Percentiles rank a stretch among this genome's conserved stretches.
Conservation (phyloP, 2,113 vertebrate genomes). For the Ceyx melanurus region DNA sequence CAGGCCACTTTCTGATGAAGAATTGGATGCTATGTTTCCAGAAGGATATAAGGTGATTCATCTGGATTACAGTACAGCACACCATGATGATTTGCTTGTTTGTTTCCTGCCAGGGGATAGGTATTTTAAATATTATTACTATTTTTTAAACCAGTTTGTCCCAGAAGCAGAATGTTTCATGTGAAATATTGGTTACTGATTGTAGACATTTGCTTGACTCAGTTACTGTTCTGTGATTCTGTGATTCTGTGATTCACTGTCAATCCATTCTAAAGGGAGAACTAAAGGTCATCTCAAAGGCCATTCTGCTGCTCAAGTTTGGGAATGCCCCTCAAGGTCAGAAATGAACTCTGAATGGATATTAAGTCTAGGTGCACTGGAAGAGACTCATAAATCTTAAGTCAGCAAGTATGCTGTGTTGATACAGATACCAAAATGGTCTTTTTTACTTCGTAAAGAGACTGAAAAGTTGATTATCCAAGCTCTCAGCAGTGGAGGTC, state of each 20-base stretch:
- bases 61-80: not conserved
- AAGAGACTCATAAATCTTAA: not conserved
- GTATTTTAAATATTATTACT: not conserved
- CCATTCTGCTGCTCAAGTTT: not conserved
- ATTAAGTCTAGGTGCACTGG: not conserved
- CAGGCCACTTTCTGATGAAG: constrained; percentile 95
- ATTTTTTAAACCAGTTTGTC: not conserved
- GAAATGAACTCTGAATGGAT: not conserved
- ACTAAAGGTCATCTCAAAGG: not conserved
- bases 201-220: not conserved
- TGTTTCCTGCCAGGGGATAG: not conserved
- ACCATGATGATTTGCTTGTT: not conserved
- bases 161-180: not conserved
- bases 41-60: constrained; percentile 92
- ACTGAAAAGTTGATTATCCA: not conserved
- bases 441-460: not conserved
- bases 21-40: constrained; percentile 98
- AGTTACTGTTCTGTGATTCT: not conserved
- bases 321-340: not conserved
- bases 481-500: not conserved
- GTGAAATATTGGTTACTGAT: not conserved
- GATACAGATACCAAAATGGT: not conserved
- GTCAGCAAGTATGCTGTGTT: accelerated
- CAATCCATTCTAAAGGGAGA: not conserved
- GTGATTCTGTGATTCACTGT: not conserved